A percentile compares a stretch with the other conserved stretches of the same genome.
phyloP scores from a whole-genome alignment of 2,888 invertebrate genomes.

The Mythimna pallens region DNA sequence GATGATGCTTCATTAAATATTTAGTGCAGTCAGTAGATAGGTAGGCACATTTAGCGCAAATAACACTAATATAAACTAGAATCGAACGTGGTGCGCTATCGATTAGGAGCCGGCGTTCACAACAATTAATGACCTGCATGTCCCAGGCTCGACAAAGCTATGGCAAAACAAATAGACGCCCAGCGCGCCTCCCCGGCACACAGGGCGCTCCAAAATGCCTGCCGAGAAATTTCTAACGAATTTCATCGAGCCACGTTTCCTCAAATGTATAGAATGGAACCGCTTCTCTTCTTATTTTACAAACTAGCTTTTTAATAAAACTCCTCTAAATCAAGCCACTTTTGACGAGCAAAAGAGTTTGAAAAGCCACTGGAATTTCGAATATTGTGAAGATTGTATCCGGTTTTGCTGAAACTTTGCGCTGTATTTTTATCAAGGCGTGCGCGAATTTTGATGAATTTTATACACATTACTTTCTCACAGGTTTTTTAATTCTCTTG shows the following conservation, averaged over 20 bases:
- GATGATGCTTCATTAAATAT: slow-evolving; percentile 69
- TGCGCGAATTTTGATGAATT: background rate
- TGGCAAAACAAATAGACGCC: slow-evolving; percentile 90
- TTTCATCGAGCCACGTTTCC: slow-evolving; percentile 11
- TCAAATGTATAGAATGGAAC: background rate
- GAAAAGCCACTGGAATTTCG: background rate
- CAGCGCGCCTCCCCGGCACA: slow-evolving; percentile 84
- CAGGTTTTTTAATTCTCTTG: background rate
- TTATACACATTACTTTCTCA: background rate
- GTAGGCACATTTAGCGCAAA: slow-evolving; percentile 84
- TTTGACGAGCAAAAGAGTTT: background rate
- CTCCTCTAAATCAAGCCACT: background rate
- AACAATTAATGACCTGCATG: slow-evolving; percentile 91
- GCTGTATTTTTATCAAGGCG: background rate
- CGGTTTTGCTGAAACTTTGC: background rate
- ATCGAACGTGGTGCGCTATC: slow-evolving; percentile 89
- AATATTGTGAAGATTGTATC: background rate
- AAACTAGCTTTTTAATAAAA: slow-evolving; percentile 17
- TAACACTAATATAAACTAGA: slow-evolving; percentile 91
- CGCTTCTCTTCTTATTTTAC: background rate
- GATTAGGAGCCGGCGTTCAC: slow-evolving; percentile 90
- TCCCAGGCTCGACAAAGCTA: slow-evolving; percentile 90
- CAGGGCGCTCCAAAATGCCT: slow-evolving; percentile 75
- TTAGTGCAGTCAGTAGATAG: slow-evolving; percentile 69
- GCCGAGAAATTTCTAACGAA: slow-evolving; percentile 51